Base-by-base conservation (phyloP, 2,113 vertebrate genomes). In the Rhabdornis inornatus region DNA sequence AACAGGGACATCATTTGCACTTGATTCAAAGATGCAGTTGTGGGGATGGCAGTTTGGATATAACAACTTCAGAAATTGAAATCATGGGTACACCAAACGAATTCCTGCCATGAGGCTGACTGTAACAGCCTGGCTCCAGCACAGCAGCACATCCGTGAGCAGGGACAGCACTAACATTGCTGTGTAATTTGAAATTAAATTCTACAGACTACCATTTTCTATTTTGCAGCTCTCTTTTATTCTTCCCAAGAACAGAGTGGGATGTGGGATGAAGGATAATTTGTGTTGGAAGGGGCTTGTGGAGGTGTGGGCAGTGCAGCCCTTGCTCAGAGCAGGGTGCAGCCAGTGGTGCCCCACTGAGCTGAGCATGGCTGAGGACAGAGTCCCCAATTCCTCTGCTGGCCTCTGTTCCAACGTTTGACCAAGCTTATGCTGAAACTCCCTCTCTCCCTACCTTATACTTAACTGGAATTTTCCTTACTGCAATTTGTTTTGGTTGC, bases 21-120 rank as follows among this genome's bases (percentile, higher is more conserved):
- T 56, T 19, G 27, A 56, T 35, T 85, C 50, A 42, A 57, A 60
- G 59, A 50, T 23, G 13, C n/a, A 30, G 45, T 11, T 5, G 6
- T 8, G 40, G 64, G 7, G 42, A 33, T 10, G 37, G 33, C 37
- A 42, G 15, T 50, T 71, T 27, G 82, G 72, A 28, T 22, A 33
- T 1, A 60, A 47, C 6, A 55, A 20, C 31, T 59, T 28, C 70
- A 60, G n/a, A 72, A 87, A 69, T 19, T 14, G 33, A 66, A 75
- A 31, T 69, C 3, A 1, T 13, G n/a, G 21, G 27, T 6, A 28
- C 69, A 28, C 9, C 22, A 21, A 85, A 55, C 3, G 11, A 77
- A 22, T n/a, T 84, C 33, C 40, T 69, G n/a, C 53, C 2, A 2
- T 0, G 9, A 65, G 60, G 31, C 31, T 2, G 3, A 7, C 7